phyloP scores from a whole-genome alignment of 2,113 vertebrate genomes.

The Lagenorhynchus albirostris region DNA sequence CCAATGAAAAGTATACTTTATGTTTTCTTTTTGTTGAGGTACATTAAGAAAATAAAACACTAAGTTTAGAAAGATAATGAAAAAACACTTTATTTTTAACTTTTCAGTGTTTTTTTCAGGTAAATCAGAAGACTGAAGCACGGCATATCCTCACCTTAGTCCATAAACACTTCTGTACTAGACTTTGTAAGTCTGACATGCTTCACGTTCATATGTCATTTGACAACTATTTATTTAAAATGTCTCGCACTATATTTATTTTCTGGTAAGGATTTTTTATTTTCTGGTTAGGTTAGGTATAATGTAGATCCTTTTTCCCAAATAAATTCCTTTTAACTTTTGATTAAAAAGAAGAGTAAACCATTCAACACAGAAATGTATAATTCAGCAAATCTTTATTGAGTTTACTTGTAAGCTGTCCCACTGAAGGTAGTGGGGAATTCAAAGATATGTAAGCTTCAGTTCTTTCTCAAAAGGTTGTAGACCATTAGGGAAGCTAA shows the following conservation, averaged over 20 bases:
- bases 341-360: constrained; percentile 10
- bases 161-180: constrained; percentile 88
- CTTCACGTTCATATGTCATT: constrained; percentile 34
- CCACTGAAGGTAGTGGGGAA: neutral
- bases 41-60: constrained; percentile 38
- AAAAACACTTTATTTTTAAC: constrained; percentile 53
- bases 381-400: constrained; percentile 1
- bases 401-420: neutral
- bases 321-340: constrained; percentile 38
- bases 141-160: constrained; percentile 89
- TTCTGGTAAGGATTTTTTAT: constrained; percentile 55
- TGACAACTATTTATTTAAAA: constrained; percentile 43
- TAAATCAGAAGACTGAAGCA: constrained; percentile 89
- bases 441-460: neutral
- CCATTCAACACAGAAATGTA: neutral
- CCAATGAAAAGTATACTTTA: neutral
- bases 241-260: constrained; percentile 34
- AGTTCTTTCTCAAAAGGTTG: constrained; percentile 9
- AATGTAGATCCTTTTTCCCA: constrained; percentile 19
- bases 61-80: constrained; percentile 53
- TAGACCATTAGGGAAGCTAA: neutral
- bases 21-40: constrained; percentile 50
- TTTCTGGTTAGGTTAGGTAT: constrained; percentile 23
- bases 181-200: constrained; percentile 89
- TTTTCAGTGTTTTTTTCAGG: constrained; percentile 82